Conservation (phyloP, 2,888 invertebrate genomes). For the Stegophylla sp. region DNA sequence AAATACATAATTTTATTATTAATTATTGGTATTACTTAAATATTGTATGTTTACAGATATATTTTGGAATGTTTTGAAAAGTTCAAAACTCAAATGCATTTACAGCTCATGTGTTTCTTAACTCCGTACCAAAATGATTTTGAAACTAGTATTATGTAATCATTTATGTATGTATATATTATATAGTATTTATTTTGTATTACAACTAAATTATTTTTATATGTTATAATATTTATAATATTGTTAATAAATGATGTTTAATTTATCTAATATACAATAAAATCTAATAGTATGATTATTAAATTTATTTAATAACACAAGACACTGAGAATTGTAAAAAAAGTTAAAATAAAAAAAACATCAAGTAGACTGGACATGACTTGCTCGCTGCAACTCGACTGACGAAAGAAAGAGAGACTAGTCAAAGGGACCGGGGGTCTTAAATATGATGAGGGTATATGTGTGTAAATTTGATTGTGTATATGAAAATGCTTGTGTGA, state of each 20-base stretch:
- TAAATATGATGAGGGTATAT: no score
- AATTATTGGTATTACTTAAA: no score
- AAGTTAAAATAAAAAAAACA: no score
- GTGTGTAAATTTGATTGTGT: no score
- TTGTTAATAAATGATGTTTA: background rate
- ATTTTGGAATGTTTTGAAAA: slow-evolving; percentile 40
- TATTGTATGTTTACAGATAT: slow-evolving; percentile 6
- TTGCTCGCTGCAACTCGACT: no score
- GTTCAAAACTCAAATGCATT: slow-evolving; percentile 49
- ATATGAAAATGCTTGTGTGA: no score
- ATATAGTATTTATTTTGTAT: background rate
- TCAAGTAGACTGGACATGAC: no score
- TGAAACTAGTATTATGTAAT: slow-evolving; percentile 50
- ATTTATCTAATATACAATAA: background rate
- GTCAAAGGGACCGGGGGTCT: no score
- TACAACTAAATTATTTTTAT: slow-evolving; percentile 12
- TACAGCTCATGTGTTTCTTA: slow-evolving; percentile 56
- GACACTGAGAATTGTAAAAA: no score
- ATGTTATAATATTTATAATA: slow-evolving; percentile 5
- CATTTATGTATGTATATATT: background rate
- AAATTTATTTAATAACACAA: background rate
- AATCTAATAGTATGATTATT: background rate
- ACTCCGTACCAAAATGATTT: background rate
- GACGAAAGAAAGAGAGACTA: no score
- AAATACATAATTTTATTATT: no score